Conservation (phyloP, 2,888 invertebrate species). For the Ormia ochracea region DNA sequence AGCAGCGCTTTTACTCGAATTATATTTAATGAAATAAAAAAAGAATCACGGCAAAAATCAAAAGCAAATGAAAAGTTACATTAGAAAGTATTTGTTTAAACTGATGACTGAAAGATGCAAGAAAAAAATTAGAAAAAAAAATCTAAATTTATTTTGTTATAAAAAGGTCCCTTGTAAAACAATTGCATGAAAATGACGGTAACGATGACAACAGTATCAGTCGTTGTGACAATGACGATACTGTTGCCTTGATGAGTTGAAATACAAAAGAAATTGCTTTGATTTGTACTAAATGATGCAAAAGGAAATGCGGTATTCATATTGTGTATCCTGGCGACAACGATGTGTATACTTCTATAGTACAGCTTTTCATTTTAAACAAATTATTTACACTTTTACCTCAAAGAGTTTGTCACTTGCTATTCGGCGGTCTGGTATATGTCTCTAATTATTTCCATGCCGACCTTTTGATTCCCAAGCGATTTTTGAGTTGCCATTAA, state of each 20-base stretch:
- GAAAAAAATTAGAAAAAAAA: neutral
- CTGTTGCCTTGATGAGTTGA: neutral
- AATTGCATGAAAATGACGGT: neutral
- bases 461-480: too few species aligned
- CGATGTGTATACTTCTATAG: neutral
- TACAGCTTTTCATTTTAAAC: too few species aligned
- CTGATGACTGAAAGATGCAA: conserved; percentile 16
- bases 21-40: conserved; percentile 4
- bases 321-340: neutral
- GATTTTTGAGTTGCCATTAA: too few species aligned
- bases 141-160: neutral
- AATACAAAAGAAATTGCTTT: conserved; percentile 1
- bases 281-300: neutral
- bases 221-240: neutral
- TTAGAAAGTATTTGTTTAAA: conserved; percentile 33
- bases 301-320: conserved; percentile 28
- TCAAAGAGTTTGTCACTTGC: too few species aligned
- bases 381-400: too few species aligned
- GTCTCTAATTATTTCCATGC: too few species aligned
- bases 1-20: neutral
- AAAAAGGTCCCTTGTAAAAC: neutral
- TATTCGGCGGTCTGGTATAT: too few species aligned
- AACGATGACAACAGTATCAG: neutral
- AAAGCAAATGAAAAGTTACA: neutral
- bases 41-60: neutral